phyloP scores from a whole-genome alignment of 2,113 vertebrate genomes.

The Vombatus ursinus region DNA sequence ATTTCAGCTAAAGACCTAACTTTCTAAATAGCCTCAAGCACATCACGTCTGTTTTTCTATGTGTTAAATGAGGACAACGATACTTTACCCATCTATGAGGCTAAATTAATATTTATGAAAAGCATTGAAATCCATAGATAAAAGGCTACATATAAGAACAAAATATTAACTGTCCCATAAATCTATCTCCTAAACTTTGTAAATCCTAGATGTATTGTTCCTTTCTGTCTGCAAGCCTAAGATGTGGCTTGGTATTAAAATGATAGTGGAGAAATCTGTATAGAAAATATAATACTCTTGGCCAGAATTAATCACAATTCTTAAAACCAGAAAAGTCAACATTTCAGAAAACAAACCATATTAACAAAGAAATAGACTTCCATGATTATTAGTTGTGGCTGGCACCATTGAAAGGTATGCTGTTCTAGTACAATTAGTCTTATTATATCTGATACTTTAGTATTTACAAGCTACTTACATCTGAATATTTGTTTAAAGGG shows the following conservation, averaged over 20 bases:
- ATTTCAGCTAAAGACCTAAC: neutral
- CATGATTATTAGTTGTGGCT: neutral
- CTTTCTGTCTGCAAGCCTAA: conserved; percentile 15
- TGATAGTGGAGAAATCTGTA: neutral
- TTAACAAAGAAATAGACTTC: conserved; percentile 33
- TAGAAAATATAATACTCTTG: neutral
- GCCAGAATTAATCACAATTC: neutral
- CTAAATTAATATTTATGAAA: neutral
- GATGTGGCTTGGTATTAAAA: neutral
- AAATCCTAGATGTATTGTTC: neutral
- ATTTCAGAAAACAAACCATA: conserved; percentile 8
- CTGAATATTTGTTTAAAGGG: conserved; percentile 8
- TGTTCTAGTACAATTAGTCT: neutral
- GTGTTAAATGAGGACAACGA: neutral
- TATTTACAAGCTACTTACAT: neutral
- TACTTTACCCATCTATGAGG: neutral
- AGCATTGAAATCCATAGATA: neutral
- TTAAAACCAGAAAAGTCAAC: conserved; percentile 27
- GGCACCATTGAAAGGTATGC: neutral
- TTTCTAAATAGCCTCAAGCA: neutral
- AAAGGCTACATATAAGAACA: neutral
- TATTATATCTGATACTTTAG: neutral
- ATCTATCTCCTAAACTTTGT: neutral
- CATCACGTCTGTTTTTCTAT: neutral
- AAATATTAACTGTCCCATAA: neutral